Percentiles rank a stretch among this genome's conserved stretches.
phyloP scores from a whole-genome alignment of 2,888 invertebrate species.

The Patella pellucida region DNA sequence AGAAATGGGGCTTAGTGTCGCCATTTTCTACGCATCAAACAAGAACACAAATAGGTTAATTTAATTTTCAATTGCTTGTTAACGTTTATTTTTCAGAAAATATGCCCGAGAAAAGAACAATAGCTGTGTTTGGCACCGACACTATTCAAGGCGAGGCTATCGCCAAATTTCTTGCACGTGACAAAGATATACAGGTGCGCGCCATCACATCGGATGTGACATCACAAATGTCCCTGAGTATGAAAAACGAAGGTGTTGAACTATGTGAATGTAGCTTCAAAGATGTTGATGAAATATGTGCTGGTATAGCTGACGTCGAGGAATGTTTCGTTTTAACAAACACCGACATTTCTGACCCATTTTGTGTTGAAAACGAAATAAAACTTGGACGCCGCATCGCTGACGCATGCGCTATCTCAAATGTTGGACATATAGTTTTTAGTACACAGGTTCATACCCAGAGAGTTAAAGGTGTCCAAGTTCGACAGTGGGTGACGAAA shows the following conservation, averaged over 20 bases:
- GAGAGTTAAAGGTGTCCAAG: conserved; percentile 54
- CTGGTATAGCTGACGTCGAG: conserved; percentile 43
- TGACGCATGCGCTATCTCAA: conserved; percentile 51
- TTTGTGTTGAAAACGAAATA: conserved; percentile 56
- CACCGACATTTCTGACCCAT: conserved; percentile 54
- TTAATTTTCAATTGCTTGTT: neutral
- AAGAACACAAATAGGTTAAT: too few species aligned
- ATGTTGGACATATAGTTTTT: conserved; percentile 58
- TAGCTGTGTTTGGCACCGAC: conserved; percentile 59
- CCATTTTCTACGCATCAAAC: too few species aligned
- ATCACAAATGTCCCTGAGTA: conserved; percentile 40
- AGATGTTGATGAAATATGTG: conserved; percentile 40
- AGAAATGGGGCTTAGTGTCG: too few species aligned
- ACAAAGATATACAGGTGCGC: conserved; percentile 48
- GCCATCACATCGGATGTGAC: conserved; percentile 48
- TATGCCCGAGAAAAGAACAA: conserved; percentile 38
- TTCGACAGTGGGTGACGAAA: conserved; percentile 64
- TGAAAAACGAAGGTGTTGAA: conserved; percentile 43
- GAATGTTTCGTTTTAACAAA: conserved; percentile 60
- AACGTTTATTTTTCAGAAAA: neutral
- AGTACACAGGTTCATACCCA: conserved; percentile 62
- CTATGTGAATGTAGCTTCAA: conserved; percentile 48
- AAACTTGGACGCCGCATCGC: conserved; percentile 58
- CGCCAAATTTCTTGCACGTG: conserved; percentile 46
- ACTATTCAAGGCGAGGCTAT: conserved; percentile 58